phyloP scores from a whole-genome alignment of 1,140 invertebrate species.

The Lepidurus couesii region DNA sequence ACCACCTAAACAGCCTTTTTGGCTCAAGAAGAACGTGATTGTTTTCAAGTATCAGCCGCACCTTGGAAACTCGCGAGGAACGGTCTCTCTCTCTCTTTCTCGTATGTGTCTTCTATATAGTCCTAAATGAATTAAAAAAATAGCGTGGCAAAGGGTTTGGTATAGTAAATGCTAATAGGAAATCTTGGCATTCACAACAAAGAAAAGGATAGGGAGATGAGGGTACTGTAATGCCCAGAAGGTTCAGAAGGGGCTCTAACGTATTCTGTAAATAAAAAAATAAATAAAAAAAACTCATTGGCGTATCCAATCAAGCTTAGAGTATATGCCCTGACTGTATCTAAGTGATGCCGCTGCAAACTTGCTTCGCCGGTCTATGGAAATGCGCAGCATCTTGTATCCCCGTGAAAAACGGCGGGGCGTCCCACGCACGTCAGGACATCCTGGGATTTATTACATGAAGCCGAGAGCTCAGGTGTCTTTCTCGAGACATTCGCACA shows the following conservation, averaged over 20 bases:
- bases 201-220: too few relatives aligned
- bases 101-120: neutral
- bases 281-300: neutral
- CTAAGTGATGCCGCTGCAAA: neutral
- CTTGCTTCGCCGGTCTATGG: neutral
- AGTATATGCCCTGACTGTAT: too few relatives aligned
- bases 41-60: constrained; percentile 21
- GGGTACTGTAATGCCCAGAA: too few relatives aligned
- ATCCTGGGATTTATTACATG: constrained; percentile 1
- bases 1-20: constrained; percentile 8
- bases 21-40: neutral
- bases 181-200: neutral
- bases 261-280: too few relatives aligned
- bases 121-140: neutral
- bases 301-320: neutral
- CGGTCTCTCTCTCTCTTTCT: neutral
- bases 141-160: neutral
- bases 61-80: neutral
- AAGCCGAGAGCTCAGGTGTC: neutral
- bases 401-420: constrained; percentile 12
- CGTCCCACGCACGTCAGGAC: constrained; percentile 12
- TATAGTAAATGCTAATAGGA: neutral
- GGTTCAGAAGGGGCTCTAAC: too few relatives aligned
- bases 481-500: constrained; percentile 7
- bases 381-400: constrained; percentile 1